Evolutionary conservation across 2,113 vertebrate species (phyloP).

Genomic region (Paralichthys olivaceus): DNA sequence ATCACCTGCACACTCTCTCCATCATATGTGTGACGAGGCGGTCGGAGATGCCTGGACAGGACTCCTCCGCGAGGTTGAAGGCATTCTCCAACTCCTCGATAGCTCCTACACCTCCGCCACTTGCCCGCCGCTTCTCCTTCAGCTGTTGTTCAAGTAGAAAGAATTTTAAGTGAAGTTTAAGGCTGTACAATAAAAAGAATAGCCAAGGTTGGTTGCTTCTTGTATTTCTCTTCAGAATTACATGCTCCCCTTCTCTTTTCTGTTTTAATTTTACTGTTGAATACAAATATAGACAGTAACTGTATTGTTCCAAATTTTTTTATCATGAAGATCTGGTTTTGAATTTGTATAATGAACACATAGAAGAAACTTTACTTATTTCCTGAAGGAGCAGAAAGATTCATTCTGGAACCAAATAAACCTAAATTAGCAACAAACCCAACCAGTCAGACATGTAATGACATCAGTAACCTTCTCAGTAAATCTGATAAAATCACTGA

Average conservation of each 20-base stretch:
- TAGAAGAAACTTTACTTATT: neutral
- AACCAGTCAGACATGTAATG: neutral
- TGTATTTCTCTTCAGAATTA: neutral
- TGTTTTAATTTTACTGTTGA: no score
- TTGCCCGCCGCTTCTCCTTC: constrained; percentile 91
- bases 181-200: neutral
- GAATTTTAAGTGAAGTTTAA: neutral
- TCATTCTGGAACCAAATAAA: neutral
- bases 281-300: no score
- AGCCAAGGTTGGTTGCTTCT: neutral
- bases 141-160: constrained; percentile 74
- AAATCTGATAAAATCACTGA: neutral
- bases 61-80: constrained; percentile 94
- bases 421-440: neutral
- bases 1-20: constrained; percentile 92
- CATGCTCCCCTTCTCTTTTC: neutral
- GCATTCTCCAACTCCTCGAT: constrained; percentile 98
- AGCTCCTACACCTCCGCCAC: constrained; percentile 87
- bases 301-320: no score
- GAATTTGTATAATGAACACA: no score
- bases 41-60: constrained; percentile 95
- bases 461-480: neutral
- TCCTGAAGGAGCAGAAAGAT: neutral
- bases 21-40: constrained; percentile 93
- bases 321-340: no score